Evolutionary conservation across 1,140 invertebrate genomes (phyloP).

Genomic region (Mizuhopecten yessoensis): DNA sequence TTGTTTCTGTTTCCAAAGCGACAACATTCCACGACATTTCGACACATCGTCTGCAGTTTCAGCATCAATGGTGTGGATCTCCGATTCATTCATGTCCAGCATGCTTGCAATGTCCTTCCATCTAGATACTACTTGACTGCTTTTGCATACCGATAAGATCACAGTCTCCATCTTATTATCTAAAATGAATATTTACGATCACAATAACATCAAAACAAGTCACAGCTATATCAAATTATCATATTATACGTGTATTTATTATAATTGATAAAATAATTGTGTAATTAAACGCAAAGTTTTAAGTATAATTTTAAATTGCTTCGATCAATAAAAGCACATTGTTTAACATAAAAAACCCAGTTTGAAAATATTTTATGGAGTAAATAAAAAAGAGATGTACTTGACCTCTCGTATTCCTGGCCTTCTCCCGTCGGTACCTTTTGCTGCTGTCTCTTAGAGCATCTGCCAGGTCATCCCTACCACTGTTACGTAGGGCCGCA

Average conservation of each 20-base stretch:
- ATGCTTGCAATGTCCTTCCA: not conserved
- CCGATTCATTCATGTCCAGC: not conserved
- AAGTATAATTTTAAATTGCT: too few relatives aligned
- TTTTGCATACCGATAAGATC: not conserved
- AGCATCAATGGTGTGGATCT: not conserved
- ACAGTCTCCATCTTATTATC: not conserved
- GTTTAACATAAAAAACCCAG: too few relatives aligned
- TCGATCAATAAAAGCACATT: too few relatives aligned
- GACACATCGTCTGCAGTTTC: not conserved
- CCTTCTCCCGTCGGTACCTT: not conserved
- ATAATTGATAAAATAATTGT: too few relatives aligned
- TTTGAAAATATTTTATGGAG: too few relatives aligned
- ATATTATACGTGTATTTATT: too few relatives aligned
- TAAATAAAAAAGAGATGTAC: not conserved
- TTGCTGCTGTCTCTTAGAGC: not conserved
- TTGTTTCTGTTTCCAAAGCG: not conserved
- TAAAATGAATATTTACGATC: too few relatives aligned
- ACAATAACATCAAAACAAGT: too few relatives aligned
- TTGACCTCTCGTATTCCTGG: not conserved
- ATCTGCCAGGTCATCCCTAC: not conserved
- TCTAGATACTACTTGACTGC: not conserved
- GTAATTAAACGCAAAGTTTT: too few relatives aligned
- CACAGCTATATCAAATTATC: too few relatives aligned
- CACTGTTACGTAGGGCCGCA: not conserved
- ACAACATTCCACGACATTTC: slow-evolving; percentile 29